Base-by-base conservation (phyloP, 2,888 invertebrate genomes). In the Trichacis sp. region DNA sequence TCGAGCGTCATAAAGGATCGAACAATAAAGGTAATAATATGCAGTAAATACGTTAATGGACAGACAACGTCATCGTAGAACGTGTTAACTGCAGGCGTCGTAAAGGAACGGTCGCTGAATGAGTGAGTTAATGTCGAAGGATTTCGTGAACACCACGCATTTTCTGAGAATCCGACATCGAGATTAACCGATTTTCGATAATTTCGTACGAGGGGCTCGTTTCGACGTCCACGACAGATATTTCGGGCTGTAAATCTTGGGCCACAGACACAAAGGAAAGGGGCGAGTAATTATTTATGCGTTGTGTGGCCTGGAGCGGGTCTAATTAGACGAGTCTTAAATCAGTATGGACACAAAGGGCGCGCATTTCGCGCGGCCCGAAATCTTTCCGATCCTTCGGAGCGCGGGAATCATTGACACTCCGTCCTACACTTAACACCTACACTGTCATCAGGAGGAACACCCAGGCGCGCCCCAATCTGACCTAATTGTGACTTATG, bases 401-500 rank as follows among this genome's bases (percentile, higher is more conserved):
- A 20, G 30, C 18, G n/a, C n/a, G n/a, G 45, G 63, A 64, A 60
- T 59, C 63, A 64, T 62, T 61, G 66, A 61, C 65, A 68, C 55
- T 64, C 51, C 64, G 60, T 59, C 56, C 72, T 68, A 70, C 65
- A 64, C 68, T 59, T 42, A 59, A 71, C 73, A 72, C 71, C 72
- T 72, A 77, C 80, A 74, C 74, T 69, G 66, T 57, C 69, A 65
- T 57, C 69, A 71, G 70, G 69, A 69, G 66, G 67, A 67, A 52
- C 72, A 69, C 59, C 49, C 55, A 49, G 78, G 69, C 80, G 70
- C 78, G 77, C 79, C 81, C 77, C 69, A 65, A 71, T 73, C 73
- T 81, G 78, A 81, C 79, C 82, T 82, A 81, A 83, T 83, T 83
- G 82, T 83, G 82, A 83, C 82, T 83, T 83, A 82, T 83, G 79